Evolutionary conservation across 2,888 invertebrate species (phyloP), one percentile per base, ranked within the genome.

Genomic region (Sarcophaga caerulescens): DNA sequence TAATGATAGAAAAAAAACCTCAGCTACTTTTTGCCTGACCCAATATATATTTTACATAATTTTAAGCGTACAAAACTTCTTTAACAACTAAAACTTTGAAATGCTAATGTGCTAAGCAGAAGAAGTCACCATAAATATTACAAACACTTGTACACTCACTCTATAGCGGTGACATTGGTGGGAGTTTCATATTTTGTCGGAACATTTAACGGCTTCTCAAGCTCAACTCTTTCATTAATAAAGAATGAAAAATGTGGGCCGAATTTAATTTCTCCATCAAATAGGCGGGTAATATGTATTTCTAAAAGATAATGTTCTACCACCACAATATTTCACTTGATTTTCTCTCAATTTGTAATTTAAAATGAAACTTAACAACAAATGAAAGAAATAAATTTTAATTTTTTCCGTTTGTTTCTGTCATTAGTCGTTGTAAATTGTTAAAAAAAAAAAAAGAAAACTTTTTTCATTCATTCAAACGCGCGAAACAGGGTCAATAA

Each of bases 151-250:
- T 35, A 35, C 35, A 8, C 6, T 1, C 35, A 35, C 35, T 35
- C 35, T 35, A 35, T 35, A 10, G 10, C 35, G 8, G 52, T 17
- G 52, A 52, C 17, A 57, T 45, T 70, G 25, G 84, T 86, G 81
- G 86, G 86, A 86, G 86, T 86, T 86, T 75, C 75, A 68, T 66
- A 68, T 75, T 81, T 86, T 84, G 83, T 82, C 75, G 75, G 78
- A 84, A 71, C 70, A 84, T 75, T 84, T 86, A 84, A 86, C 84
- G 84, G 78, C 57, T 74, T 70, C 68, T 62, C 45, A 62, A 78
- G 70, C 52, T 23, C 17, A 82, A 23, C 59, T 17, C 12, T 4
- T 5, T 17, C 60, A 60, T 14, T 17, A 60, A 60, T n/a, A 60
- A 19, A 60, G 10, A 60, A 60, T 14, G 21, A 14, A 14, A 70